Evolutionary conservation across 2,113 vertebrate genomes (phyloP), one percentile per base, ranked within the genome.

Genomic region (Dendrocopos noguchii): DNA sequence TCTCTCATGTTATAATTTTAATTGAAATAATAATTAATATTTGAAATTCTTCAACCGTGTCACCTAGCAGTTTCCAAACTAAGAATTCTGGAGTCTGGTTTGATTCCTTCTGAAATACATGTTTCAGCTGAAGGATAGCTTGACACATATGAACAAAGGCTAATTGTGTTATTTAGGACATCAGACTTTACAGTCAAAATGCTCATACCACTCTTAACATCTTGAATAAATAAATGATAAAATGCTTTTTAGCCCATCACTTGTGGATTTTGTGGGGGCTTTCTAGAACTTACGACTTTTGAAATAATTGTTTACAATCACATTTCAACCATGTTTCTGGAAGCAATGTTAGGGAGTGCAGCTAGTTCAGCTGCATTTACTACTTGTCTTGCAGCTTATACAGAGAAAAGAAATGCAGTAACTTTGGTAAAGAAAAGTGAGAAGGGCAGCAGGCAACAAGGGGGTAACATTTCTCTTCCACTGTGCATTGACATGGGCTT

Each of bases 401-500:
- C 3, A 55, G 16, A 74, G 2, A 56, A 9, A 56, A 47, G 18
- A 80, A 57, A 31, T 14, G 8, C 10, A 27, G 14, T 18, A 12
- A 52, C 36, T 57, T 61, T 12, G 28, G 13, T 36, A 74, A 55
- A 31, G 47, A 68, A 82, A 72, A 59, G 17, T 14, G 19, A 73
- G 77, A 71, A 1, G 2, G 1, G 5, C 10, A 86, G 47, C 15
- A 59, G 25, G 68, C 15, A 72, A 28, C 6, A 16, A 6, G 8
- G 25, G 7, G 5, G 4, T 25, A 50, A 44, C 0, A 0, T 66
- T 74, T 91, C 9, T 4, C 22, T 66, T 76, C 33, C 39, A 8
- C 2, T 76, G 2, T 56, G 2, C 33, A 7, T 20, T 84, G 22
- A 19, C 0, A 1, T 18, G 5, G 1, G 1, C 28, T 76, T 21